Evolutionary conservation across 2,797 vertebrate genomes (phyloP).

Genomic region (Vireo griseus): DNA sequence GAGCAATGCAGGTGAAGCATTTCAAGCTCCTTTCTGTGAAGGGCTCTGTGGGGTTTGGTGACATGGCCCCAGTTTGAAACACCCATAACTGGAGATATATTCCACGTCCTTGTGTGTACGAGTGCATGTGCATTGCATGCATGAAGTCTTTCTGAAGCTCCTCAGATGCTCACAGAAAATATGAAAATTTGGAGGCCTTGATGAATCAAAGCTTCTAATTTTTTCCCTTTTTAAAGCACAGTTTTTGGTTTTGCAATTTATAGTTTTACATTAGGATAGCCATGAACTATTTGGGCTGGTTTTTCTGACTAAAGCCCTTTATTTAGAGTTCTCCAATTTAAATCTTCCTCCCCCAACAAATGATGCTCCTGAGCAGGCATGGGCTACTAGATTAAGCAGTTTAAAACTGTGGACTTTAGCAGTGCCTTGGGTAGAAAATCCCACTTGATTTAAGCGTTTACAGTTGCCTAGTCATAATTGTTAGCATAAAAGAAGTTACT

Average conservation of each 20-base stretch:
- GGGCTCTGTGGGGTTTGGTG: not conserved
- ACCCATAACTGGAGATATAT: not conserved
- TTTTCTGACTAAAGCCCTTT: conserved; percentile 10
- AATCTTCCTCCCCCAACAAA: conserved; percentile 19
- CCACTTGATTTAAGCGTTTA: conserved; percentile 41
- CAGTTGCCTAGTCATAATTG: conserved; percentile 54
- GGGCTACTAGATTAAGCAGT: conserved; percentile 9
- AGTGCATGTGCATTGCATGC: too few relatives aligned
- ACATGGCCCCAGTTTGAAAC: not conserved
- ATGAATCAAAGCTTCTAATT: not conserved
- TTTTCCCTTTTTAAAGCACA: not conserved
- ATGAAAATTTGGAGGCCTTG: not conserved
- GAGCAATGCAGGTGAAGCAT: not conserved
- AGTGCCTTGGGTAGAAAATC: conserved; percentile 35
- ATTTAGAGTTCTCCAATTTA: not conserved
- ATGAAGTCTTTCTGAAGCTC: not conserved
- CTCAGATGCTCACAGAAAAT: not conserved
- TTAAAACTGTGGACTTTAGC: not conserved
- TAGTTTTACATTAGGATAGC: not conserved
- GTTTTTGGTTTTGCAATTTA: conserved; percentile 9
- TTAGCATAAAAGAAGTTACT: conserved; percentile 29
- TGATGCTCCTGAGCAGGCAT: not conserved
- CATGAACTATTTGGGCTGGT: not conserved
- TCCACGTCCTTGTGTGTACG: fast-evolving
- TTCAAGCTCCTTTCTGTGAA: not conserved